Evolutionary conservation across 1,140 invertebrate species (phyloP).

Genomic region (Bombus waltoni): DNA sequence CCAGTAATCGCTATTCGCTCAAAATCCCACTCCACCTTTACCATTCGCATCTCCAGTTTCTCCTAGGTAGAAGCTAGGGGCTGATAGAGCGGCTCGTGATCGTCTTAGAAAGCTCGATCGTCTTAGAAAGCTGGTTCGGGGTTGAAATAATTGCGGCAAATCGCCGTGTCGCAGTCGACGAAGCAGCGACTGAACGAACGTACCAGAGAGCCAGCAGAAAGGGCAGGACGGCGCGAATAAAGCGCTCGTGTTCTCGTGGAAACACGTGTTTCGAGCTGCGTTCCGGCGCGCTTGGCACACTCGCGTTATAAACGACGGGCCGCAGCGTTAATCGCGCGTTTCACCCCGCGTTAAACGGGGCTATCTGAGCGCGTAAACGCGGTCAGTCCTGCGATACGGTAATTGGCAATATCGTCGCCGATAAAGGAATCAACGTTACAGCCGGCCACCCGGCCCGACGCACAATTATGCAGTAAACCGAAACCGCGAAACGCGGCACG

Average conservation of each 20-base stretch:
- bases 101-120: neutral
- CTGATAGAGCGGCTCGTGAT: too few relatives aligned
- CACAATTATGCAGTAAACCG: conserved; percentile 77
- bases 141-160: neutral
- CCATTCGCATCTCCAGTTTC: neutral
- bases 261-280: neutral
- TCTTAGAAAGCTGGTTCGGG: neutral
- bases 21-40: neutral
- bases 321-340: conserved; percentile 61
- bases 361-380: conserved; percentile 60
- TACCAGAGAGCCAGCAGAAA: neutral
- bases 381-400: conserved; percentile 64
- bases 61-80: too few relatives aligned
- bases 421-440: conserved; percentile 75
- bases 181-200: neutral
- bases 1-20: too few relatives aligned
- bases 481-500: conserved; percentile 73
- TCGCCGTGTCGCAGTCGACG: too few relatives aligned
- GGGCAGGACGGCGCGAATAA: neutral
- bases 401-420: conserved; percentile 77
- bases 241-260: neutral
- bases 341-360: conserved; percentile 58
- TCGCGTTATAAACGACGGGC: neutral
- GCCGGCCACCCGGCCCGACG: conserved; percentile 51
- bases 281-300: too few relatives aligned